Evolutionary conservation across 2,113 vertebrate genomes (phyloP).

Genomic region (Phaetusa simplex): DNA sequence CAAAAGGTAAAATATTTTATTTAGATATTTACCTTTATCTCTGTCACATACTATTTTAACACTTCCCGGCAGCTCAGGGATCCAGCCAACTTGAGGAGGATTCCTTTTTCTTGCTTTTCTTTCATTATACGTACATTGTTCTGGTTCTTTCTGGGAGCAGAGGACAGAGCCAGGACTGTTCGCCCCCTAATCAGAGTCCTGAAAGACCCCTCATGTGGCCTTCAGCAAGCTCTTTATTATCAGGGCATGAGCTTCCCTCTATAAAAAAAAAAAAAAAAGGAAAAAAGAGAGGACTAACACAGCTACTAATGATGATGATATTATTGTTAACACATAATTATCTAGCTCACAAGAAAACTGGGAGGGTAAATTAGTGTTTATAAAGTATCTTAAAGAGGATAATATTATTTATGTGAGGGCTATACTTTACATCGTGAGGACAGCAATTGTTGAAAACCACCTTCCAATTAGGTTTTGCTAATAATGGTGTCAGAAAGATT

Average conservation of each 20-base stretch:
- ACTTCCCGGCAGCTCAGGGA: conserved; percentile 18
- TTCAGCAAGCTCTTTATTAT: conserved; percentile 17
- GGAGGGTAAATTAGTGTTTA: conserved; percentile 32
- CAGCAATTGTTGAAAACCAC: conserved; percentile 2
- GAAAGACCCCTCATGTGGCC: conserved; percentile 3
- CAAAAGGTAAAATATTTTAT: conserved; percentile 27
- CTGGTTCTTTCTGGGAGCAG: not conserved
- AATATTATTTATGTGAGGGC: not conserved
- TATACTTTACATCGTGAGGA: not conserved
- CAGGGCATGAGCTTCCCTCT: not conserved
- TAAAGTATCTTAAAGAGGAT: conserved; percentile 25
- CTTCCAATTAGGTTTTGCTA: conserved; percentile 43
- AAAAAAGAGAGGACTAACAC: conserved; percentile 8
- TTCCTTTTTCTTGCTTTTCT: conserved; percentile 17
- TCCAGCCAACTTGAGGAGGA: not conserved
- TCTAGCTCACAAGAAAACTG: conserved; percentile 10
- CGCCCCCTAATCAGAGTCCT: not conserved
- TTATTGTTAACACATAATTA: conserved; percentile 37
- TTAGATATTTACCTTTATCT: conserved; percentile 9
- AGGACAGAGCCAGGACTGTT: not conserved
- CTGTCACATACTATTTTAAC: not conserved
- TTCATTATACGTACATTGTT: not conserved
- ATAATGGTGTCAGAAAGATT: not conserved
- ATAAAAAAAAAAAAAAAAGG: not conserved
- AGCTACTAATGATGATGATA: not conserved